Conservation (phyloP, 2,797 vertebrate species). For the Ambastaia sidthimunki region DNA sequence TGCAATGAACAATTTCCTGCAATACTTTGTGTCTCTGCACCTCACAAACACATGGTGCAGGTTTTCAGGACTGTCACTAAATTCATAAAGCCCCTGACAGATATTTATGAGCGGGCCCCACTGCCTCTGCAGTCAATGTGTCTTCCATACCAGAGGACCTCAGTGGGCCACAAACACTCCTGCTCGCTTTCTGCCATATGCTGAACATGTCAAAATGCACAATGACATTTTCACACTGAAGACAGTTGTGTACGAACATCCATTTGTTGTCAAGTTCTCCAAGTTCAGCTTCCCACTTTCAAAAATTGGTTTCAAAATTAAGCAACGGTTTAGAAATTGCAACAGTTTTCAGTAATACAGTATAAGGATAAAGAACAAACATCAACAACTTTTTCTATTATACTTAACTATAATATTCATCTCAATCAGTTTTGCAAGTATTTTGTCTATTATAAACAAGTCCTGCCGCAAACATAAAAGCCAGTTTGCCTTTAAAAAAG, state of each 20-base stretch:
- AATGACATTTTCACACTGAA: not conserved
- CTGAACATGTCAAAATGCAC: not conserved
- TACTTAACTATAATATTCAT: not conserved
- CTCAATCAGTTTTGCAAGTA: not conserved
- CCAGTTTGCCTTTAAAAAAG: not conserved
- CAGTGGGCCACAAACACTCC: too few species aligned
- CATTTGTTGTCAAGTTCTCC: conserved; percentile 51
- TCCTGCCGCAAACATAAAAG: not conserved
- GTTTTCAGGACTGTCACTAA: too few species aligned
- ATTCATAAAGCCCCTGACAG: too few species aligned
- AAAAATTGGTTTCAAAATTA: conserved; percentile 20
- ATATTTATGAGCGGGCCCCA: too few species aligned
- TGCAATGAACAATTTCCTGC: not conserved
- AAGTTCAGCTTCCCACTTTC: conserved; percentile 50
- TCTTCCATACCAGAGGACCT: too few species aligned
- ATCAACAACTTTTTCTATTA: not conserved
- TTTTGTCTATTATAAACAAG: not conserved
- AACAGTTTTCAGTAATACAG: not conserved
- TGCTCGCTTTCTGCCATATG: not conserved
- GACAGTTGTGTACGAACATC: not conserved
- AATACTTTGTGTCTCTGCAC: too few species aligned
- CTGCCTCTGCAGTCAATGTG: too few species aligned
- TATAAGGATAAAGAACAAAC: not conserved
- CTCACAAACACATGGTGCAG: too few species aligned
- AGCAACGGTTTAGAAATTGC: conserved; percentile 3